phyloP scores from a whole-genome alignment of 2,888 invertebrate species.

The Chymomyza fuscimana region DNA sequence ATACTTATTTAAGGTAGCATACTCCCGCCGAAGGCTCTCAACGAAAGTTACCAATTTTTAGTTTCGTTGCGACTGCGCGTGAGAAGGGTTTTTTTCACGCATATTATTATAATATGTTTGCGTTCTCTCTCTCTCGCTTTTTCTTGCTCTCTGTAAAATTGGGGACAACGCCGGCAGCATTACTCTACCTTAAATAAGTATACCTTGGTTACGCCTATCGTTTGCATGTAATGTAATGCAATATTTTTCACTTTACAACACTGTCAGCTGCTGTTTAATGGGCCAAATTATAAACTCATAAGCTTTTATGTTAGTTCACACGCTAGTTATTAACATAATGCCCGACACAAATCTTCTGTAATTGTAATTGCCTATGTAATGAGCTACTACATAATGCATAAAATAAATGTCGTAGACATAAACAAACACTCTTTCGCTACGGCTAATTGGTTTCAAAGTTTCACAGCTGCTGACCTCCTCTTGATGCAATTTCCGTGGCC shows the following conservation, averaged over 20 bases:
- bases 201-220: too few species aligned
- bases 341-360: neutral
- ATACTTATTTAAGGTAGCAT: too few species aligned
- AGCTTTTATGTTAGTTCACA: constrained; percentile 15
- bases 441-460: neutral
- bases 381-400: constrained; percentile 14
- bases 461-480: neutral
- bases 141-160: too few species aligned
- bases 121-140: too few species aligned
- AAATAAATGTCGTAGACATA: neutral
- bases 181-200: too few species aligned
- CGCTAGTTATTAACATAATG: neutral
- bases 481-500: neutral
- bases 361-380: constrained; percentile 62
- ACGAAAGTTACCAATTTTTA: too few species aligned
- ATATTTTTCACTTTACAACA: constrained; percentile 39
- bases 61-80: too few species aligned
- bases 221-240: constrained; percentile 29
- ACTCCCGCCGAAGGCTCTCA: too few species aligned
- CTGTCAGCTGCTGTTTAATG: constrained; percentile 12
- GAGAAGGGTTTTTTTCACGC: too few species aligned
- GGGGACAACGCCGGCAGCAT: too few species aligned
- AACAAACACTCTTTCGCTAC: constrained; percentile 8
- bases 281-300: constrained; percentile 42
- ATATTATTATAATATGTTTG: too few species aligned